Evolutionary conservation across 1,140 invertebrate genomes (phyloP), one percentile per base, ranked within the genome.

Genomic region (Eumaeus atala): DNA sequence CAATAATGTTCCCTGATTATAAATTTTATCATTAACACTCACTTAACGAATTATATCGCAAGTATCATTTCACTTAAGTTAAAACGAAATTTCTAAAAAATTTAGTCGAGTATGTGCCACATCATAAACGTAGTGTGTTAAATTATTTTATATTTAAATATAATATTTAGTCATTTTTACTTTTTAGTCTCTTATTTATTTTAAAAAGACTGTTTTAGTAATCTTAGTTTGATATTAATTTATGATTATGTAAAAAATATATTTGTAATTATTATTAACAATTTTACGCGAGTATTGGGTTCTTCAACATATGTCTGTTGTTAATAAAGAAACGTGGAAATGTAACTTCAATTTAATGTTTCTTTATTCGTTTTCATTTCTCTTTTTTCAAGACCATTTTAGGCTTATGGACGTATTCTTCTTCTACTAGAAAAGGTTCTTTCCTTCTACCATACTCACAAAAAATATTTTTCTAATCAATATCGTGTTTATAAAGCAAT

Each of bases 141-240:
- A 12, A 40, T 12, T 5, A 40, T 40, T 40, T 12, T 12, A 12
- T 40, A n/a, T 44, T 16, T 37, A 37, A 16, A 44, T 44, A 16
- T 17, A 16, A 14, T 9, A 9, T 17, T 16, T 16, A 16, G 14
- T 44, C 17, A 44, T 44, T 16, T 12, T 14, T 14, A 14, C 12
- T 12, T 40, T n/a, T 40, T 14, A 40, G 0, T 40, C 9, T 4
- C 59, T 35, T 59, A 59, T 62, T 62, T 62, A 56, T 54, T 61
- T 55, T 34, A 54, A 51, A 65, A 62, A 62, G 63, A 66, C 63
- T 65, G 59, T 48, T 57, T 51, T 44, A 28, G 51, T 59, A 37
- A 37, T 10, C 12, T 14, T 40, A 14, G 8, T 40, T 40, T 14
- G 38, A 40, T 40, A 40, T 40, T 17, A n/a, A 5, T 40, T 5